Conservation (phyloP, 2,797 vertebrate genomes). For the Enteromius trimaculatus region DNA sequence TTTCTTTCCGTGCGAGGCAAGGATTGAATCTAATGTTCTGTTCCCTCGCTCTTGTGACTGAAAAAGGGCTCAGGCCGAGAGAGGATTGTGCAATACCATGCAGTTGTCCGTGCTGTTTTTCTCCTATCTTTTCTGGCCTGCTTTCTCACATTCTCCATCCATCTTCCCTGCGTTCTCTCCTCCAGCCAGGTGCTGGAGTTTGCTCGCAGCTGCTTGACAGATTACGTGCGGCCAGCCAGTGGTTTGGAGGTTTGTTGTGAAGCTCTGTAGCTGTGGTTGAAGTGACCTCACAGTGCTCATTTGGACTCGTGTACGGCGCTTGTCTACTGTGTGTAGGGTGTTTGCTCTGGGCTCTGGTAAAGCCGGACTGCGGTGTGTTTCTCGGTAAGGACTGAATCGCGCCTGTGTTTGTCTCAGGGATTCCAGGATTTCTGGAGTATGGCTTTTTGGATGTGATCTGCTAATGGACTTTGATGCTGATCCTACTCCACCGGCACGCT, state of each 20-base stretch:
- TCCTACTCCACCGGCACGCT: constrained; percentile 44
- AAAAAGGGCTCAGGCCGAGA: constrained; percentile 21
- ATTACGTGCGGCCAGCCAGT: constrained; percentile 68
- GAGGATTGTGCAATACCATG: constrained; percentile 25
- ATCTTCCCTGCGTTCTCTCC: background rate
- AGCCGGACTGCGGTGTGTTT: background rate
- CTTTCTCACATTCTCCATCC: background rate
- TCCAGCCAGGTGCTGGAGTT: constrained; percentile 73
- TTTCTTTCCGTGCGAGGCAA: constrained; percentile 67
- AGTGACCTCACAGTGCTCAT: constrained; percentile 34
- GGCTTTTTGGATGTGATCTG: constrained; percentile 34
- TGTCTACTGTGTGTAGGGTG: constrained; percentile 32
- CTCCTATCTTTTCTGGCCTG: background rate
- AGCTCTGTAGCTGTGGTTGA: constrained; percentile 49
- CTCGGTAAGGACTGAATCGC: constrained; percentile 11
- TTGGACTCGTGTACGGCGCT: constrained; percentile 19
- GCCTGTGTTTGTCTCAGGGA: constrained; percentile 14
- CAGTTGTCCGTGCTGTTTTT: background rate
- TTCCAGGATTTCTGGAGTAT: background rate
- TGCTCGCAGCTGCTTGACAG: constrained; percentile 75
- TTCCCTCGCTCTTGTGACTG: constrained; percentile 17
- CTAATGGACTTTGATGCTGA: constrained; percentile 50
- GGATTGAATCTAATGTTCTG: constrained; percentile 55
- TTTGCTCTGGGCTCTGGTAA: constrained; percentile 29
- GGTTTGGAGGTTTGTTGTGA: constrained; percentile 76